Evolutionary conservation across 2,797 vertebrate species (phyloP).

Genomic region (Buphagus erythrorhynchus): DNA sequence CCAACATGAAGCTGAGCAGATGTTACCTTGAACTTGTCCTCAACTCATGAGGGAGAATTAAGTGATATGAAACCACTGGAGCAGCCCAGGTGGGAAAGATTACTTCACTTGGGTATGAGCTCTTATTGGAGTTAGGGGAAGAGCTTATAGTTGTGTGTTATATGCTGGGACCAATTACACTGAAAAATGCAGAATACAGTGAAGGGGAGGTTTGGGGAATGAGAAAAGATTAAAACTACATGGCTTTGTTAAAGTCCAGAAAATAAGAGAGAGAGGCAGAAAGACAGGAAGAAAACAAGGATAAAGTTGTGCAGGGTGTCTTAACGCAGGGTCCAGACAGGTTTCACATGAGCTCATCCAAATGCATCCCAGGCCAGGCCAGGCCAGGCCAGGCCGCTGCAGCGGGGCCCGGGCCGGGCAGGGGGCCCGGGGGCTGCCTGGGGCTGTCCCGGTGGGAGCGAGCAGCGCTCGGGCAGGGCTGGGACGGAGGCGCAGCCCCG

Average conservation of each 20-base stretch:
- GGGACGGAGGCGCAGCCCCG: background rate
- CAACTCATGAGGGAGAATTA: background rate
- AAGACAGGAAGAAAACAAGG: background rate
- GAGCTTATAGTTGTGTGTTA: background rate
- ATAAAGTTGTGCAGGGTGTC: background rate
- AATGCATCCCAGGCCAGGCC: background rate
- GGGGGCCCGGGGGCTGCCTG: background rate
- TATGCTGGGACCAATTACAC: background rate
- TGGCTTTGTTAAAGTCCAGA: background rate
- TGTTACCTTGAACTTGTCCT: constrained; percentile 40
- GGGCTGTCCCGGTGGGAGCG: background rate
- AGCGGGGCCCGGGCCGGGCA: no score
- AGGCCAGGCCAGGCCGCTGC: background rate
- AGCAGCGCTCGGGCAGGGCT: background rate
- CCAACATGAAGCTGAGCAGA: background rate
- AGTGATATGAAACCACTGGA: background rate
- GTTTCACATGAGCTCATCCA: background rate
- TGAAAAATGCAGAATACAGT: background rate
- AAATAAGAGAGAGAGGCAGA: background rate
- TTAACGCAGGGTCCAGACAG: background rate
- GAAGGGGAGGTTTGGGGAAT: background rate
- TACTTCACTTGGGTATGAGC: background rate
- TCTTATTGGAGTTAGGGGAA: background rate
- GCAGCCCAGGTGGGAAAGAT: constrained; percentile 23
- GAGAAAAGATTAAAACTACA: background rate